Conservation (phyloP, 2,888 invertebrate genomes). For the Dicyrtomina minuta region DNA sequence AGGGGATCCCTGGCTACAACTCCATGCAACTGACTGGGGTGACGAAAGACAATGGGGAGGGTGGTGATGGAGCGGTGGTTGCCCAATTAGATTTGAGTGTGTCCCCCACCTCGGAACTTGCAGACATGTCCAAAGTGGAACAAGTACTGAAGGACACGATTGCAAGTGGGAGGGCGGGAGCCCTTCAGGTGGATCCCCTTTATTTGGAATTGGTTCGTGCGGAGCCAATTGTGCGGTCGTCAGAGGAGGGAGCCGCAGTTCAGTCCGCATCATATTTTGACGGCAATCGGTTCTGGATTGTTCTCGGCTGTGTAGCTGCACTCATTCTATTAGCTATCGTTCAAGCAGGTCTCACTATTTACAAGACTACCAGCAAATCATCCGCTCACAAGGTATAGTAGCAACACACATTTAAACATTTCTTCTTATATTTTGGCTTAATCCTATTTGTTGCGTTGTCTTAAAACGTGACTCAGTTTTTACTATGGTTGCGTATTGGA, state of each 20-base stretch:
- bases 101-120: constrained; percentile 64
- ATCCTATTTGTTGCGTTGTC: too few relatives aligned
- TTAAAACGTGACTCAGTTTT: too few relatives aligned
- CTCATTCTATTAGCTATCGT: constrained; percentile 75
- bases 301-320: constrained; percentile 81
- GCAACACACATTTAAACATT: too few relatives aligned
- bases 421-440: too few relatives aligned
- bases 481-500: too few relatives aligned
- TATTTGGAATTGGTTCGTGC: constrained; percentile 63
- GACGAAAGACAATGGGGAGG: constrained; percentile 63
- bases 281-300: constrained; percentile 68
- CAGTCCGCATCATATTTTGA: constrained; percentile 17
- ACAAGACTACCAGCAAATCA: constrained; percentile 63
- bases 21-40: constrained; percentile 70
- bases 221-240: constrained; percentile 20
- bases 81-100: constrained; percentile 76
- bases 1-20: constrained; percentile 70
- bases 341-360: constrained; percentile 81
- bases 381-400: constrained; percentile 73
- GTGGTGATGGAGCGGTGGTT: too few relatives aligned
- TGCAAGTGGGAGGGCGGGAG: constrained; percentile 72
- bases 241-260: constrained; percentile 35
- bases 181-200: constrained; percentile 76
- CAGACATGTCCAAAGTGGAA: constrained; percentile 57
- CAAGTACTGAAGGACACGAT: constrained; percentile 70